Conservation (phyloP, 2,888 invertebrate species). For the Caenorhabditis sp. region DNA sequence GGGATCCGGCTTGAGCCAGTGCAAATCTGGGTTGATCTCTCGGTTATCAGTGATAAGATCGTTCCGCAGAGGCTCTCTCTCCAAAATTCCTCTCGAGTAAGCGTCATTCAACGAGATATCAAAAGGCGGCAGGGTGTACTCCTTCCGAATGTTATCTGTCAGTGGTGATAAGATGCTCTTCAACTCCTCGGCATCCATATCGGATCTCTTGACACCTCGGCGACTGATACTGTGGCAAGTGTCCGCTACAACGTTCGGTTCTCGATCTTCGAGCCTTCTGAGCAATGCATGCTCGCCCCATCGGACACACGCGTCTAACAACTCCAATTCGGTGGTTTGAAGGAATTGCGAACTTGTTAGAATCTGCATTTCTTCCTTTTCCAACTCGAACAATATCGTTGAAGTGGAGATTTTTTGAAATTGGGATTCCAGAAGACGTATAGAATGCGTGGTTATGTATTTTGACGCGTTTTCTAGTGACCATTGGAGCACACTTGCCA, state of each 20-base stretch:
- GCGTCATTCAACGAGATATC: slow-evolving; percentile 69
- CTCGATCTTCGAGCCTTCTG: slow-evolving; percentile 88
- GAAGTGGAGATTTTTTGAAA: slow-evolving; percentile 49
- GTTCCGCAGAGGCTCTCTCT: slow-evolving; percentile 62
- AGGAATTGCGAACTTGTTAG: slow-evolving; percentile 56
- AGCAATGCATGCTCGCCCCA: slow-evolving; percentile 93
- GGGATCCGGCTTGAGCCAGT: slow-evolving; percentile 67
- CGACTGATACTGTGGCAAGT: slow-evolving; percentile 94
- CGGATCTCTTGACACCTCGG: slow-evolving; percentile 90
- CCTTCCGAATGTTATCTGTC: slow-evolving; percentile 87
- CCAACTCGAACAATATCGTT: slow-evolving; percentile 35
- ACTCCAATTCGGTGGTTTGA: slow-evolving; percentile 87
- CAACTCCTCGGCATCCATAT: slow-evolving; percentile 87
- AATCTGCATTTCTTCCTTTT: slow-evolving; percentile 38
- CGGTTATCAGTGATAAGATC: slow-evolving; percentile 54
- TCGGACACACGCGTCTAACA: slow-evolving; percentile 91
- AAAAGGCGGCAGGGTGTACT: slow-evolving; percentile 92
- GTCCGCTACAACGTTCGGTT: slow-evolving; percentile 86
- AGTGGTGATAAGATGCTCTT: slow-evolving; percentile 83
- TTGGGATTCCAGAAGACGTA: slow-evolving; percentile 50
- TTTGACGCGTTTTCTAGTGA: slow-evolving; percentile 92
- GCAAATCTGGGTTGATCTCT: slow-evolving; percentile 71
- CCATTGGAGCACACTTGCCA: slow-evolving; percentile 91
- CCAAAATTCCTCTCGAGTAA: slow-evolving; percentile 63
- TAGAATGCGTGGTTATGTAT: slow-evolving; percentile 90